phyloP scores from a whole-genome alignment of 2,113 vertebrate species.

The Panthera tigris region DNA sequence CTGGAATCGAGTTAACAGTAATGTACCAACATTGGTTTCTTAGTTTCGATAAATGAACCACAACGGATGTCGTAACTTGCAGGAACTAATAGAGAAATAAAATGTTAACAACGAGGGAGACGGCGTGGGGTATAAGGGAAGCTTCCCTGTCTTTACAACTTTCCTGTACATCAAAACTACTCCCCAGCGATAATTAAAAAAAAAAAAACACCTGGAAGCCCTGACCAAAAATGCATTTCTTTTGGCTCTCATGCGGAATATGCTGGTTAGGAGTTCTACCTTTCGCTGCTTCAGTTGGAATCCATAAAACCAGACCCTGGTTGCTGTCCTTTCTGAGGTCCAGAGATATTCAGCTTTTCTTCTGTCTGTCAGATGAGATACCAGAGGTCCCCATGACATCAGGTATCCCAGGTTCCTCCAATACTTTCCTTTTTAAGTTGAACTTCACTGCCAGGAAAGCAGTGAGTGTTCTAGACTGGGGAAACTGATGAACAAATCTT shows the following conservation, averaged over 20 bases:
- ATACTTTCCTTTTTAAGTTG: background rate
- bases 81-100: background rate
- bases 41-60: background rate
- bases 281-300: background rate
- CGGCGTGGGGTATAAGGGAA: background rate
- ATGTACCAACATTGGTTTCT: background rate
- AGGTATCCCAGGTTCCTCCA: background rate
- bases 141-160: background rate
- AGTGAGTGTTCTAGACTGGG: background rate
- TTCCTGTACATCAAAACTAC: background rate
- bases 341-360: background rate
- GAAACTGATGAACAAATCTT: background rate
- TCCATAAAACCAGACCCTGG: background rate
- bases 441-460: background rate
- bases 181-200: background rate
- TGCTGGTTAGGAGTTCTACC: background rate
- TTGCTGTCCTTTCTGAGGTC: background rate
- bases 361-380: background rate
- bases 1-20: background rate
- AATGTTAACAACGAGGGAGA: no score
- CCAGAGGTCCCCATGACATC: rapidly evolving
- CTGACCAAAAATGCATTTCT: no score
- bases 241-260: no score
- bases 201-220: background rate
- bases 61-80: no score